Conservation (phyloP, 92 coral and sea anemone genomes). For the Micromussa lordhowensis region DNA sequence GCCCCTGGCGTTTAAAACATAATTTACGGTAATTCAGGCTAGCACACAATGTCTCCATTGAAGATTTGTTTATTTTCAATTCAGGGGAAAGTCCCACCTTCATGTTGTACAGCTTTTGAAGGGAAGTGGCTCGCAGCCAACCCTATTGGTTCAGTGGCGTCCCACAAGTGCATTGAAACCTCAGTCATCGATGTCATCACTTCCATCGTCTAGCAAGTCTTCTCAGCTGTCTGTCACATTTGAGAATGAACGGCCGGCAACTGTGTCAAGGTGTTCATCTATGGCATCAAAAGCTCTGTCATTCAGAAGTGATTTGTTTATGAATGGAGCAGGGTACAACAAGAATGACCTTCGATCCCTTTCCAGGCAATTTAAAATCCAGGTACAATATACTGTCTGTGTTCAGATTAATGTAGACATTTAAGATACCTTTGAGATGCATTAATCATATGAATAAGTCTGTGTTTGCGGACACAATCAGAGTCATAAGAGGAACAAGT, state of each 20-base stretch:
- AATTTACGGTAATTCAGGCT: too few species aligned
- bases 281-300: conserved; percentile 62
- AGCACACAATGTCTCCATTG: background rate
- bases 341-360: conserved; percentile 61
- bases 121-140: conserved; percentile 90
- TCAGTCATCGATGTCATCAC: conserved; percentile 73
- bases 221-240: conserved; percentile 79
- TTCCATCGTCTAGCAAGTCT: conserved; percentile 58
- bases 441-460: too few species aligned
- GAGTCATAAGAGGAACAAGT: too few species aligned
- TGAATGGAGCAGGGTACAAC: conserved; percentile 49
- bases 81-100: conserved; percentile 79
- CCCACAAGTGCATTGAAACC: conserved; percentile 75
- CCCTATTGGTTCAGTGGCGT: conserved; percentile 86
- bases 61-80: background rate
- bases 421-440: too few species aligned
- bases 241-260: conserved; percentile 59
- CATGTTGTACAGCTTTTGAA: conserved; percentile 80
- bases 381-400: conserved; percentile 36
- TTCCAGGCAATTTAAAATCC: conserved; percentile 71
- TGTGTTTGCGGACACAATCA: too few species aligned
- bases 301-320: conserved; percentile 63
- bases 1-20: too few species aligned
- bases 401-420: too few species aligned
- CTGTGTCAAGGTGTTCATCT: conserved; percentile 55